phyloP scores from a whole-genome alignment of 2,797 vertebrate genomes.

The Sebastiscus tertius region DNA sequence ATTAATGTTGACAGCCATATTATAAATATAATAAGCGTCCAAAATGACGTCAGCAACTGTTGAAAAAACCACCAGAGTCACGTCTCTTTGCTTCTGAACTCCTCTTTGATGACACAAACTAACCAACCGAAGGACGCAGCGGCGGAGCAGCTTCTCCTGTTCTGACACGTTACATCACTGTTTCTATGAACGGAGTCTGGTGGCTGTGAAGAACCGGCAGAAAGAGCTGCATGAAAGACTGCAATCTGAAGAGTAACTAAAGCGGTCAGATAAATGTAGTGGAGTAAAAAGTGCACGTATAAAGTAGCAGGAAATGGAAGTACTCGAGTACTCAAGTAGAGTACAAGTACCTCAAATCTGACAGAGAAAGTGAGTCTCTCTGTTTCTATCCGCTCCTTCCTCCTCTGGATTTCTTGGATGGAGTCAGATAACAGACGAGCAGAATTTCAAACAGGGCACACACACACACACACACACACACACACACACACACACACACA shows the following conservation, averaged over 20 bases:
- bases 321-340: neutral
- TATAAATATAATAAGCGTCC: too few species aligned
- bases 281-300: neutral
- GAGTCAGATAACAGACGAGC: conserved; percentile 72
- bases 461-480: conserved; percentile 27
- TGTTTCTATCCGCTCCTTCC: conserved; percentile 13
- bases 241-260: neutral
- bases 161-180: too few species aligned
- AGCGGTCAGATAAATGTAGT: neutral
- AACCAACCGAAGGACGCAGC: too few species aligned
- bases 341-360: too few species aligned
- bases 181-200: too few species aligned
- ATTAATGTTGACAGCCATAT: too few species aligned
- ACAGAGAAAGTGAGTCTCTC: neutral
- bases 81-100: too few species aligned
- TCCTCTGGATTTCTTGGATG: conserved; percentile 60
- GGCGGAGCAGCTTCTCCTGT: too few species aligned
- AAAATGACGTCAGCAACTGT: too few species aligned
- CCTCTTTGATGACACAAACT: too few species aligned
- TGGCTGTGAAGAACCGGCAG: too few species aligned
- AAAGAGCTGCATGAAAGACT: neutral
- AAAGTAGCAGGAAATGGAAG: neutral
- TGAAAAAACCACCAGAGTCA: too few species aligned
- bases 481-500: neutral
- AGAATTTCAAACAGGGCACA: conserved; percentile 73